These are phyloP conservation scores for Lepus europaeus DNA, from an alignment of 2,113 vertebrate genomes.

Conservation along the genomic window DNA sequence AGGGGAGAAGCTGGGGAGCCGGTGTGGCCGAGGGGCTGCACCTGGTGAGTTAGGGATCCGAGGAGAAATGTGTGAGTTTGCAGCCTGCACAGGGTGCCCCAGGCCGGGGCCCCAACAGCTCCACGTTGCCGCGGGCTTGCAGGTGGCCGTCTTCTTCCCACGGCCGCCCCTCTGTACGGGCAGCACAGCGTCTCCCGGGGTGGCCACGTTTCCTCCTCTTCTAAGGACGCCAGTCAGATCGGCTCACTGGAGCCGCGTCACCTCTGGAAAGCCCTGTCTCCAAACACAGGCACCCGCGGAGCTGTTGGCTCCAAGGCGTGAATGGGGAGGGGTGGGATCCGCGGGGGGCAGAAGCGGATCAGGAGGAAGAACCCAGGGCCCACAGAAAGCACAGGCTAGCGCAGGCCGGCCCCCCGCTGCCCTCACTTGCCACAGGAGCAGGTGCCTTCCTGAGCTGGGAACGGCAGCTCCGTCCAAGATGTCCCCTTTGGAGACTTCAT, in stretches of 20 bases:
- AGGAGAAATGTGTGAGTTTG: rapidly evolving
- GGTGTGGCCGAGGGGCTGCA: not conserved
- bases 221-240: not conserved
- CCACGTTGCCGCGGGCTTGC: no score
- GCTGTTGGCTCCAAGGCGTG: rapidly evolving
- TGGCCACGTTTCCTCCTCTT: not conserved
- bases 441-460: not conserved
- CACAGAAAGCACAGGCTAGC: no score
- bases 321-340: no score
- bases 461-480: not conserved
- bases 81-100: rapidly evolving
- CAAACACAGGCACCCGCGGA: not conserved
- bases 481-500: not conserved
- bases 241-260: not conserved
- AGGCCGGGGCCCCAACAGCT: rapidly evolving
- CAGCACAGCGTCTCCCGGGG: not conserved
- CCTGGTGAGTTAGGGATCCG: not conserved
- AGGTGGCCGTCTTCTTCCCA: rapidly evolving
- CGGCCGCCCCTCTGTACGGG: rapidly evolving
- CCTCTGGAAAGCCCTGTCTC: not conserved
- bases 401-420: no score
- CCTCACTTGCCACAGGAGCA: not conserved
- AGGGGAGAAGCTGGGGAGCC: rapidly evolving
- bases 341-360: no score
- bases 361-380: no score